phyloP scores from a whole-genome alignment of 37 sponge, comb jelly and placozoan genomes.

The Beroe forskalii region DNA sequence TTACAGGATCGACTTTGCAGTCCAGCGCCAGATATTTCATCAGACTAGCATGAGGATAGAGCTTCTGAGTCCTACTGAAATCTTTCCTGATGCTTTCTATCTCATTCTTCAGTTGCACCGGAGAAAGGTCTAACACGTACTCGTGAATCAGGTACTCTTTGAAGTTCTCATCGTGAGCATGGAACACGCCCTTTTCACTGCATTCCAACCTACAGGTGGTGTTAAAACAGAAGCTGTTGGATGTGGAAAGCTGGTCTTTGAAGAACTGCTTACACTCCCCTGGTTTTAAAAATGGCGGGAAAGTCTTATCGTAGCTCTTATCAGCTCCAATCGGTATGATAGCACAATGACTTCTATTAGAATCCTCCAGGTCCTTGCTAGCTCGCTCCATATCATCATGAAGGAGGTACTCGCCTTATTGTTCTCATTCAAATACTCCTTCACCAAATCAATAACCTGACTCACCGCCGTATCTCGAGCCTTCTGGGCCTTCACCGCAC shows the following conservation, averaged over 20 bases:
- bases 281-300: slow-evolving; percentile 4
- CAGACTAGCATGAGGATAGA: background rate
- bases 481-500: background rate
- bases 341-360: background rate
- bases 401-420: background rate
- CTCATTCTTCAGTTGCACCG: background rate
- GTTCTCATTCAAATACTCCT: slow-evolving; percentile 3
- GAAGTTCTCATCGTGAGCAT: slow-evolving; percentile 16
- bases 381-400: slow-evolving; percentile 47
- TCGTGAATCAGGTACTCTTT: background rate
- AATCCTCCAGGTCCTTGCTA: background rate
- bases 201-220: background rate
- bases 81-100: background rate
- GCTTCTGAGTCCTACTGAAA: slow-evolving; percentile 9
- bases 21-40: background rate
- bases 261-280: background rate
- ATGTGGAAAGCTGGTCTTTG: background rate
- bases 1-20: background rate
- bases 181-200: background rate
- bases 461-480: background rate
- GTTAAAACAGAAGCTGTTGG: background rate
- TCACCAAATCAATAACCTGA: slow-evolving; percentile 8
- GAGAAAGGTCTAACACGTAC: slow-evolving; percentile 17
- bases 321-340: background rate
- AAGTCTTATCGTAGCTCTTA: slow-evolving; percentile 14